Conservation (phyloP, 1,140 invertebrate species). For the Drosophila chauvacae region DNA sequence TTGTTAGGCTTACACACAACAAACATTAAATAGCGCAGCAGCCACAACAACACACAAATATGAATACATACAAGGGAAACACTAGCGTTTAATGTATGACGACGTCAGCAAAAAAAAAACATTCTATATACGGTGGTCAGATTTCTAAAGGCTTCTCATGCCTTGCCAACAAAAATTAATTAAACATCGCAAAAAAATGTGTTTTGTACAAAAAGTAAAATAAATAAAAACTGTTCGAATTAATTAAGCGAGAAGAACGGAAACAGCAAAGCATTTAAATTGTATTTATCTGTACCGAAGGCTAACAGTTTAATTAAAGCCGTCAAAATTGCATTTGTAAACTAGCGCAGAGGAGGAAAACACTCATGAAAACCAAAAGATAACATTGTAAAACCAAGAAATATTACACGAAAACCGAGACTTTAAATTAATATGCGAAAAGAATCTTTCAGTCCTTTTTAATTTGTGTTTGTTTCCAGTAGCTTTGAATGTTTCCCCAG, state of each 20-base stretch:
- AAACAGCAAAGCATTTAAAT: constrained; percentile 74
- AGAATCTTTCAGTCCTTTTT: constrained; percentile 28
- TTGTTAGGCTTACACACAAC: constrained; percentile 62
- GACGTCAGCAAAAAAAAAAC: constrained; percentile 15
- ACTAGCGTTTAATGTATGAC: constrained; percentile 57
- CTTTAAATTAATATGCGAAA: constrained; percentile 20
- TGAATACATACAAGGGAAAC: constrained; percentile 34
- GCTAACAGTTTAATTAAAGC: constrained; percentile 64
- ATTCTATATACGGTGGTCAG: constrained; percentile 50
- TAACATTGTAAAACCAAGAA: constrained; percentile 12
- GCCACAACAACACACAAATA: constrained; percentile 54
- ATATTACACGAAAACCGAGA: constrained; percentile 24
- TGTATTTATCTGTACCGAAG: constrained; percentile 71
- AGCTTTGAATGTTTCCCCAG: constrained; percentile 41
- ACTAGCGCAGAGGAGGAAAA: constrained; percentile 43
- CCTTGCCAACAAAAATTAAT: constrained; percentile 61
- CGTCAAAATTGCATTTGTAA: constrained; percentile 81
- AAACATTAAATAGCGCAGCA: constrained; percentile 73
- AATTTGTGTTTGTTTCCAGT: constrained; percentile 35
- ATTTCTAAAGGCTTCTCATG: constrained; percentile 34
- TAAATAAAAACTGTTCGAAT: constrained; percentile 52
- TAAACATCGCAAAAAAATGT: constrained; percentile 48
- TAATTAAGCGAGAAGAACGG: constrained; percentile 54
- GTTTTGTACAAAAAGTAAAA: constrained; percentile 55
- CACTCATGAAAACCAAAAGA: constrained; percentile 33